A percentile compares a stretch with the other conserved stretches of the same genome.
Conservation (phyloP, 1,140 invertebrate genomes). For the Drosophila virilis region DNA sequence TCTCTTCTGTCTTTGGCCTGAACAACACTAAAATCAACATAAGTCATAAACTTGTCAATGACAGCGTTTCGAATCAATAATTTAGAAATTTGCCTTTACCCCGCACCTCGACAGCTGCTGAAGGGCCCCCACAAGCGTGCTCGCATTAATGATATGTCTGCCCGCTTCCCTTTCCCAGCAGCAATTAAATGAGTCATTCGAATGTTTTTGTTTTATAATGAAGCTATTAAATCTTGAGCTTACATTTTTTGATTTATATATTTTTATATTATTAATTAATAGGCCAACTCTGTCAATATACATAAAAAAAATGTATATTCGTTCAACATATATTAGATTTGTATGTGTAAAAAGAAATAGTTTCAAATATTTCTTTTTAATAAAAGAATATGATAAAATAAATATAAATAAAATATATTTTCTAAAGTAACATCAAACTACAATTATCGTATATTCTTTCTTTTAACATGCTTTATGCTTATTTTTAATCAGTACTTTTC, state of each 20-base stretch:
- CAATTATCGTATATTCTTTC: background rate
- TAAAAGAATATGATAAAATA: too few species aligned
- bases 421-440: background rate
- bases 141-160: constrained; percentile 33
- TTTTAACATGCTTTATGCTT: background rate
- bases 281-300: too few species aligned
- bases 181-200: constrained; percentile 28
- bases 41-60: constrained; percentile 75
- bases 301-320: too few species aligned
- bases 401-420: background rate
- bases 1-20: constrained; percentile 27
- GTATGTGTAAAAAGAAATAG: too few species aligned
- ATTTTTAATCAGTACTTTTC: background rate
- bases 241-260: too few species aligned
- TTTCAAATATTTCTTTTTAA: too few species aligned
- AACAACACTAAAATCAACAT: constrained; percentile 60
- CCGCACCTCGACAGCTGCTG: constrained; percentile 9
- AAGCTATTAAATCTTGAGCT: constrained; percentile 8
- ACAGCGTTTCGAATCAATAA: constrained; percentile 74
- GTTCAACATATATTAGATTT: too few species aligned
- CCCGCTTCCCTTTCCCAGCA: constrained; percentile 52
- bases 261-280: too few species aligned
- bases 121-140: constrained; percentile 38
- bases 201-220: constrained; percentile 10
- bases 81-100: constrained; percentile 50